Evolutionary conservation across 2,113 vertebrate species (phyloP).

Genomic region (Okapia johnstoni): DNA sequence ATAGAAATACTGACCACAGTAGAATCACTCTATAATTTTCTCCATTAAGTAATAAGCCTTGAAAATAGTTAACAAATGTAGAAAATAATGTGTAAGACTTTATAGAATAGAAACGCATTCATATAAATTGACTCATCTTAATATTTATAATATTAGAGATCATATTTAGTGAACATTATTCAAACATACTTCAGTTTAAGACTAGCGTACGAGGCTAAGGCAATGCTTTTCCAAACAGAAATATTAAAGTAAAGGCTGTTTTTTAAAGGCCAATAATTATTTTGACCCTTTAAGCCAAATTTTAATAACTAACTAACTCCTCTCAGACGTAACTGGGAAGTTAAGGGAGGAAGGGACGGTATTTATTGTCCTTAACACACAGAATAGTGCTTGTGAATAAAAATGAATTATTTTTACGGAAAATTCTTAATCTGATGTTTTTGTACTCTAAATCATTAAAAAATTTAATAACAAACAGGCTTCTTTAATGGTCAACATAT

Average conservation of each 20-base stretch:
- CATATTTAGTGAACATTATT: slow-evolving; percentile 14
- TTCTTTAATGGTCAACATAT: not conserved
- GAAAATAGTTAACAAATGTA: not conserved
- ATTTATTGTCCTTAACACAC: not conserved
- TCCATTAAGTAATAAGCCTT: not conserved
- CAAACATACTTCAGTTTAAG: slow-evolving; percentile 9
- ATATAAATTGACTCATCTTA: not conserved
- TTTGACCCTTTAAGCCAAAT: slow-evolving; percentile 40
- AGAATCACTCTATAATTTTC: not conserved
- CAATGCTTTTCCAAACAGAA: not conserved
- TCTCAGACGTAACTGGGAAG: not conserved
- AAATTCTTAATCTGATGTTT: not conserved
- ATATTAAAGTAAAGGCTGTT: not conserved
- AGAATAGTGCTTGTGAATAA: not conserved
- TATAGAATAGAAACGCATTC: not conserved
- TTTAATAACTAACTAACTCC: slow-evolving; percentile 6
- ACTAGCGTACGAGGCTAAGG: not conserved
- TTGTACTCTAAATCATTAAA: not conserved
- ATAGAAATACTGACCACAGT: not conserved
- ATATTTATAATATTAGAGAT: not conserved
- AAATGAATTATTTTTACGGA: not conserved
- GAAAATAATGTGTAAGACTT: not conserved
- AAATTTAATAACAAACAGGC: not conserved
- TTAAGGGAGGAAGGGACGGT: not conserved
- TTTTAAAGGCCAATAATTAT: not conserved